Percentiles rank a stretch among this genome's conserved stretches.
Conservation (phyloP, 2,888 invertebrate genomes). For the Drosophila nr. perissopoda region DNA sequence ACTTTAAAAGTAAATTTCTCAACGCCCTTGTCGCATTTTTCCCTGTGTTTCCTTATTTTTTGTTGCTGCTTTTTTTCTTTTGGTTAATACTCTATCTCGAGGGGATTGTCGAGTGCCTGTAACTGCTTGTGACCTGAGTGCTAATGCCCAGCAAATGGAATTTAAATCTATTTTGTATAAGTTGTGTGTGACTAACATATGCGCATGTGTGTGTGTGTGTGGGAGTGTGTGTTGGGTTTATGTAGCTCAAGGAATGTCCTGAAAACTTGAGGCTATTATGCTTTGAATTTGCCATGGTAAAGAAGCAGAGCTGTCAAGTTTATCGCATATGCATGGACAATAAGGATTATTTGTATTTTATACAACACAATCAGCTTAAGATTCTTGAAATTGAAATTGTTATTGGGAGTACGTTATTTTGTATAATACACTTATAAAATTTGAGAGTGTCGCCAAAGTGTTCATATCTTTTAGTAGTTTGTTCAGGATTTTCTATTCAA, state of each 20-base stretch:
- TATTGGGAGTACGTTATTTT: background rate
- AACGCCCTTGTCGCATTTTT: constrained; percentile 55
- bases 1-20: constrained; percentile 78
- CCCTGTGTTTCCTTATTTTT: background rate
- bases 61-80: constrained; percentile 3
- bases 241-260: constrained; percentile 31
- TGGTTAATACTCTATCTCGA: constrained; percentile 45
- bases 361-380: background rate
- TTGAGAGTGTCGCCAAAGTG: background rate
- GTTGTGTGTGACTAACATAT: constrained; percentile 59
- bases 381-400: background rate
- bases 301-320: background rate
- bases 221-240: constrained; percentile 11
- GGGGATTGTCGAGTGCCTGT: constrained; percentile 56
- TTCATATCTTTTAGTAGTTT: background rate
- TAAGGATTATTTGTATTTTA: constrained; percentile 3
- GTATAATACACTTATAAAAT: background rate
- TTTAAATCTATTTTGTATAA: constrained; percentile 78
- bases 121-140: constrained; percentile 71
- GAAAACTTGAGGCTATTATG: constrained; percentile 29
- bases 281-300: constrained; percentile 3
- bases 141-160: constrained; percentile 77
- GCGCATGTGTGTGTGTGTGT: constrained; percentile 35
- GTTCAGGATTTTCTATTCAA: background rate
- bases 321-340: too few species aligned